Percentiles rank a stretch among this genome's conserved stretches.
These are phyloP conservation scores for Scaptomyza parva DNA, from an alignment of 2,888 invertebrate species.

Conservation along the genomic window DNA sequence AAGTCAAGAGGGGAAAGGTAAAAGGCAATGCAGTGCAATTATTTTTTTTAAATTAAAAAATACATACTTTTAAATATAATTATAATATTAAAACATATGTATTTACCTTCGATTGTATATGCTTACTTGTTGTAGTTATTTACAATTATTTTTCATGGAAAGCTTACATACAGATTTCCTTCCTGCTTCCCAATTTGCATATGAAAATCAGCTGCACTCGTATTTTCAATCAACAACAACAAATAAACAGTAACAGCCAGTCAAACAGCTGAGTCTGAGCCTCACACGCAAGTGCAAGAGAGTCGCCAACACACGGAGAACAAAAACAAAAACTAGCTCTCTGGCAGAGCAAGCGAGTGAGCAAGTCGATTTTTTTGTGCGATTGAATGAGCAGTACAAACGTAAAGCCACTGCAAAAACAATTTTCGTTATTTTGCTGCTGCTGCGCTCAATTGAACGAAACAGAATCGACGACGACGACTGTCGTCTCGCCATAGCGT, in stretches of 20 bases:
- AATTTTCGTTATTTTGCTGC: conserved; percentile 51
- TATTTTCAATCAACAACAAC: conserved; percentile 40
- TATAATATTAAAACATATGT: conserved; percentile 12
- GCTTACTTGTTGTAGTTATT: conserved; percentile 2
- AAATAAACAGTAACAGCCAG: conserved; percentile 30
- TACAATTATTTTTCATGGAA: conserved; percentile 9
- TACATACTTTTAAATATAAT: conserved; percentile 6
- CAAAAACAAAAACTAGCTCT: conserved; percentile 26
- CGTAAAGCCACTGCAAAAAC: conserved; percentile 42
- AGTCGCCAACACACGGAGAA: conserved; percentile 22
- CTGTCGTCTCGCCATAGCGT: conserved; percentile 40
- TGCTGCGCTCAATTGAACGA: conserved; percentile 74
- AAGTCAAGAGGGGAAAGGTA: conserved; percentile 41
- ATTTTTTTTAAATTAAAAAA: conserved; percentile 40
- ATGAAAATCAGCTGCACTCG: conserved; percentile 59
- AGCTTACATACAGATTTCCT: conserved; percentile 24
- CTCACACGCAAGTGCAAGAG: conserved; percentile 60
- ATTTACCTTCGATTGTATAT: conserved; percentile 8
- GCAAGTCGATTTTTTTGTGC: conserved; percentile 29
- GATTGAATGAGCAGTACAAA: conserved; percentile 32
- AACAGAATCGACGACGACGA: conserved; percentile 54
- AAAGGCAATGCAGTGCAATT: conserved; percentile 20
- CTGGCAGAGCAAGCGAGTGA: background rate
- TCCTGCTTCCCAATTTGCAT: conserved; percentile 44
- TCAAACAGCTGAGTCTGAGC: conserved; percentile 60